Percentiles rank a stretch among this genome's conserved stretches.
phyloP scores from a whole-genome alignment of 2,113 vertebrate genomes.

The Oxygymnocypris stewartii region DNA sequence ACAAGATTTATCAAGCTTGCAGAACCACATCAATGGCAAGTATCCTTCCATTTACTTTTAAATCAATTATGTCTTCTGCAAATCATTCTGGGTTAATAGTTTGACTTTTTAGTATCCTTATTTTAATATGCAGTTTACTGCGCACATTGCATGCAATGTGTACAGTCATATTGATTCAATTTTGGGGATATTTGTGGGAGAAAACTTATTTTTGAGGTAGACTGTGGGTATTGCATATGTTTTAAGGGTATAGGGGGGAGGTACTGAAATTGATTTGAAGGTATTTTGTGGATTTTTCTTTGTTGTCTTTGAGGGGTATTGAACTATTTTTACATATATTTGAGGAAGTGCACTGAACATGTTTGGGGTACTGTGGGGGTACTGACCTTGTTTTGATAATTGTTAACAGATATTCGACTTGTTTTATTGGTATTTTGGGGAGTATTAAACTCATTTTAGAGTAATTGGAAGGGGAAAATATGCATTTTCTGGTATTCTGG shows the following conservation, averaged over 20 bases:
- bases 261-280: not conserved
- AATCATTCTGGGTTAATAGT: too few species aligned
- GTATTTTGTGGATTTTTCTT: too few species aligned
- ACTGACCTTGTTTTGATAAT: not conserved
- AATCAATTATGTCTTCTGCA: not conserved
- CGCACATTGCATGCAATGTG: not conserved
- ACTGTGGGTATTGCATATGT: not conserved
- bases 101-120: not conserved
- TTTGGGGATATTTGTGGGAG: too few species aligned
- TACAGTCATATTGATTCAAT: not conserved
- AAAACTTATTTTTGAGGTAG: not conserved
- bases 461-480: too few species aligned
- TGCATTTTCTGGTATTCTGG: too few species aligned
- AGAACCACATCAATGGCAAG: slow-evolving; percentile 15
- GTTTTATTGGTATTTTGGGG: not conserved
- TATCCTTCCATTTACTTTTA: not conserved
- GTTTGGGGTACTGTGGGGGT: not conserved
- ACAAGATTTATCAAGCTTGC: not conserved
- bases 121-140: not conserved
- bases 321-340: not conserved
- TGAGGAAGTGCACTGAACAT: not conserved
- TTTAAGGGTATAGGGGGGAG: not conserved
- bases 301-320: too few species aligned
- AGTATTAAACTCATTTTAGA: too few species aligned
- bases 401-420: too few species aligned